Conservation (phyloP, 2,113 vertebrate species). For the Hylia prasina region DNA sequence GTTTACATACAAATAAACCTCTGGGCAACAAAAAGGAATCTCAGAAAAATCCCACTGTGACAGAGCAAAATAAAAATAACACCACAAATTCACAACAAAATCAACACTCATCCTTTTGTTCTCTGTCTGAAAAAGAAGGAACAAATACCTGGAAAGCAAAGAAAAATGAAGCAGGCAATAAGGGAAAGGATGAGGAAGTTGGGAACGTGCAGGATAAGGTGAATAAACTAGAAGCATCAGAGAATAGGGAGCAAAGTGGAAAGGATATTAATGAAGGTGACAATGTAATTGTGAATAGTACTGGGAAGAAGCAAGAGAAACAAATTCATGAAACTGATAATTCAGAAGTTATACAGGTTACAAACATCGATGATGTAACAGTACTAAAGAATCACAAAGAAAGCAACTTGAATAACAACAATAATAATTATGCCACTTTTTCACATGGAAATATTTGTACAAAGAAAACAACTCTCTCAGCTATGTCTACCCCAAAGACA, state of each 20-base stretch:
- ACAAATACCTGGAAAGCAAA: neutral
- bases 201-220: constrained; percentile 7
- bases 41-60: constrained; percentile 17
- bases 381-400: constrained; percentile 39
- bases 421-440: constrained; percentile 67
- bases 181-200: constrained; percentile 30
- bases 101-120: constrained; percentile 20
- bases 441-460: neutral
- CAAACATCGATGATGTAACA: constrained; percentile 60
- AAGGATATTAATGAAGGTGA: constrained; percentile 35
- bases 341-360: constrained; percentile 63
- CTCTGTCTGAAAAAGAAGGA: constrained; percentile 53
- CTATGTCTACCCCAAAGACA: neutral
- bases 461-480: constrained; percentile 32
- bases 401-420: constrained; percentile 74
- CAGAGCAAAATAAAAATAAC: constrained; percentile 19
- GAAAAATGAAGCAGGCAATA: constrained; percentile 24
- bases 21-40: constrained; percentile 13
- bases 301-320: constrained; percentile 48
- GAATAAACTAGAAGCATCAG: constrained; percentile 32
- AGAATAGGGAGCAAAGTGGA: constrained; percentile 21
- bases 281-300: constrained; percentile 5
- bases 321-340: neutral
- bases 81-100: constrained; percentile 15
- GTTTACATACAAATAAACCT: neutral